Percentiles rank a stretch among this genome's conserved stretches.
phyloP scores from a whole-genome alignment of 2,888 invertebrate genomes.

The Heliconius erato region DNA sequence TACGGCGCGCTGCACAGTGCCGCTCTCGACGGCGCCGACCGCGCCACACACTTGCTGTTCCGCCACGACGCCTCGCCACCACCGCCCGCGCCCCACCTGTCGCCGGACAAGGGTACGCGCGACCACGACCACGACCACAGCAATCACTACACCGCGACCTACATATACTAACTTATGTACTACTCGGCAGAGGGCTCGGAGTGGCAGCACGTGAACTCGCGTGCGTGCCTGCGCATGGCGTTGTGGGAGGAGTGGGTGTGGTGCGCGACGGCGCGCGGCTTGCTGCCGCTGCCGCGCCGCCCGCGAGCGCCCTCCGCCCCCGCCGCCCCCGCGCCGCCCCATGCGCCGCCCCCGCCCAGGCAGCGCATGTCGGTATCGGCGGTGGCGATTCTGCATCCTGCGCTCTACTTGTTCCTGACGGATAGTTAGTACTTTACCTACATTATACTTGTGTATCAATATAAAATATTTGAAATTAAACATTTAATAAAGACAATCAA shows the following conservation, averaged over 20 bases:
- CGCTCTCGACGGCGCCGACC: slow-evolving; percentile 88
- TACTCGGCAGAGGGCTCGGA: slow-evolving; percentile 37
- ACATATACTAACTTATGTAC: neutral
- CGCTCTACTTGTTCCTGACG: slow-evolving; percentile 53
- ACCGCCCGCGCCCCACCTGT: slow-evolving; percentile 29
- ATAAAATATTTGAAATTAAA: neutral
- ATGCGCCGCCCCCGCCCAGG: slow-evolving; percentile 42
- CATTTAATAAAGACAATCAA: neutral
- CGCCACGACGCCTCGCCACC: slow-evolving; percentile 52
- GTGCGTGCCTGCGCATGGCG: slow-evolving; percentile 63
- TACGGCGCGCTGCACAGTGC: slow-evolving; percentile 89
- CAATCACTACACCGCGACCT: neutral
- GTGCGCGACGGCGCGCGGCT: slow-evolving; percentile 70
- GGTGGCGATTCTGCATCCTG: slow-evolving; percentile 63
- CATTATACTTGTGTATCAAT: neutral
- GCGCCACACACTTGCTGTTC: slow-evolving; percentile 72
- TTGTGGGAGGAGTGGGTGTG: slow-evolving; percentile 76
- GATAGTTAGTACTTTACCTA: slow-evolving; percentile 50
- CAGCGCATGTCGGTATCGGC: slow-evolving; percentile 56
- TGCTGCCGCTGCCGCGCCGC: slow-evolving; percentile 66
- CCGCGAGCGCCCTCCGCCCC: slow-evolving; percentile 53
- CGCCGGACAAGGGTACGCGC: neutral
- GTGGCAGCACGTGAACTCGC: slow-evolving; percentile 51
- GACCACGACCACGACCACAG: neutral
- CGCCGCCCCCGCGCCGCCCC: slow-evolving; percentile 65